A percentile compares a stretch with the other conserved stretches of the same genome.
Conservation (phyloP, 1,140 invertebrate species). For the Drosophila novamexicana region DNA sequence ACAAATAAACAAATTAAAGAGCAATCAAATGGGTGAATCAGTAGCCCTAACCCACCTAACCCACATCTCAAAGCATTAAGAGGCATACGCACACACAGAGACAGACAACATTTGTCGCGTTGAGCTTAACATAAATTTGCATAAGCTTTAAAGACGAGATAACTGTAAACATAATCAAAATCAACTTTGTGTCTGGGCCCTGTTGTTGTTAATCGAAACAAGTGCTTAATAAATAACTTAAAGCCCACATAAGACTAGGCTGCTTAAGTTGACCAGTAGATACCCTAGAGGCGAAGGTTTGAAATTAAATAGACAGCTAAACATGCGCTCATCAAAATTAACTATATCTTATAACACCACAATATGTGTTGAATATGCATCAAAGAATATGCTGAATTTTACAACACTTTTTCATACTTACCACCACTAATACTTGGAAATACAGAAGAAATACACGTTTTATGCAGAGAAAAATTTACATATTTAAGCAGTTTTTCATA, state of each 20-base stretch:
- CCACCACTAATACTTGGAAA: too few relatives aligned
- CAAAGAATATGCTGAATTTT: too few relatives aligned
- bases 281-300: background rate
- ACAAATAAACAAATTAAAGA: constrained; percentile 57
- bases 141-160: constrained; percentile 71
- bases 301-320: background rate
- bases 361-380: too few relatives aligned
- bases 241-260: constrained; percentile 5
- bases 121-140: constrained; percentile 74
- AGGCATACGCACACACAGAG: background rate
- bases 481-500: too few relatives aligned
- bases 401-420: too few relatives aligned
- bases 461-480: too few relatives aligned
- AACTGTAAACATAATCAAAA: constrained; percentile 76
- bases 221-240: constrained; percentile 68
- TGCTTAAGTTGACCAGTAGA: background rate
- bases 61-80: constrained; percentile 28
- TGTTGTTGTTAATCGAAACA: constrained; percentile 41
- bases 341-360: too few relatives aligned
- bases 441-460: too few relatives aligned
- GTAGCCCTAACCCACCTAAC: constrained; percentile 41
- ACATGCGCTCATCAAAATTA: too few relatives aligned
- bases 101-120: constrained; percentile 23
- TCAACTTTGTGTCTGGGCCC: constrained; percentile 22
- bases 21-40: constrained; percentile 64